Evolutionary conservation across 1,140 invertebrate genomes (phyloP).

Genomic region (Cotesia glomerata): DNA sequence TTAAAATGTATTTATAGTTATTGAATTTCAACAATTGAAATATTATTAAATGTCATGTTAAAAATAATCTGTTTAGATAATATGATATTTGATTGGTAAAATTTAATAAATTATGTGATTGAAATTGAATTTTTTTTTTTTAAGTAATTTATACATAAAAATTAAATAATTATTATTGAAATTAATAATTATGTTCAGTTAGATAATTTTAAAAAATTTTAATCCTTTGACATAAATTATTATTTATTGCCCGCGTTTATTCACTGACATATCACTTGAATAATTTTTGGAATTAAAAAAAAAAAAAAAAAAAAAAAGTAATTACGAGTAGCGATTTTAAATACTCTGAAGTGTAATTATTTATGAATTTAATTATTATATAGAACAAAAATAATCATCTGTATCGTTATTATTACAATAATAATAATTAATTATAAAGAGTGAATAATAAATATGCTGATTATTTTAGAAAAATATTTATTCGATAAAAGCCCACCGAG

Average conservation of each 20-base stretch:
- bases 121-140: too few species aligned
- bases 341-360: too few species aligned
- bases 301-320: background rate
- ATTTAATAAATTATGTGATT: too few species aligned
- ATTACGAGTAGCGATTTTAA: background rate
- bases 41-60: too few species aligned
- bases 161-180: too few species aligned
- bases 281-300: background rate
- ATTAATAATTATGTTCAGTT: too few species aligned
- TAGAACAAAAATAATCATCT: slow-evolving; percentile 1
- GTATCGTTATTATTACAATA: slow-evolving; percentile 5
- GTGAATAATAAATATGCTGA: background rate
- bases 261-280: background rate
- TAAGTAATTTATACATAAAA: too few species aligned
- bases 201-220: too few species aligned
- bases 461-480: slow-evolving; percentile 2
- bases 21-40: too few species aligned
- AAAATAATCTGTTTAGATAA: too few species aligned
- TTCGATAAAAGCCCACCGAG: slow-evolving; percentile 16
- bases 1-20: too few species aligned
- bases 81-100: too few species aligned
- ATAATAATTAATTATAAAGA: background rate
- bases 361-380: background rate
- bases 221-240: background rate
- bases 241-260: background rate